These are phyloP conservation scores for Oncorhynchus clarkii DNA, from an alignment of 2,113 vertebrate species.

Conservation along the genomic window DNA sequence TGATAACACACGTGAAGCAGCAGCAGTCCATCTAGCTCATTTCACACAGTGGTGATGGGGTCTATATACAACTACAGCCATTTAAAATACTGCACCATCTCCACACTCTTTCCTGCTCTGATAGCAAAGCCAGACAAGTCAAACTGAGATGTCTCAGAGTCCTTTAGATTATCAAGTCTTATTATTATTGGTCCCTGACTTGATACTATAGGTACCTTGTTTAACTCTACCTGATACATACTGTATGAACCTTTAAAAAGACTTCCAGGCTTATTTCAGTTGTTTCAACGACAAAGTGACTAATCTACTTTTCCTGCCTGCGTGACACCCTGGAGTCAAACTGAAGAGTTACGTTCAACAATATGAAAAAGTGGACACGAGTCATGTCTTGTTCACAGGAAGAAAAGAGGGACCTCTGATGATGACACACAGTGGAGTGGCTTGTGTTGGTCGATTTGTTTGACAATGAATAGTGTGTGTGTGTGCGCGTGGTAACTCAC, in stretches of 20 bases:
- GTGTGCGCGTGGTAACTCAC: constrained; percentile 68
- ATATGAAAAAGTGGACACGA: background rate
- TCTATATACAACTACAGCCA: background rate
- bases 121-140: background rate
- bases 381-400: constrained; percentile 16
- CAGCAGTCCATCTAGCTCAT: background rate
- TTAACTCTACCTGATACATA: too few species aligned
- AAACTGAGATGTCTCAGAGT: background rate
- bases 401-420: background rate
- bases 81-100: background rate
- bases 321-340: constrained; percentile 18
- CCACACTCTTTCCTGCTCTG: too few species aligned
- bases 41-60: background rate
- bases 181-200: too few species aligned
- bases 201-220: too few species aligned
- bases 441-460: background rate
- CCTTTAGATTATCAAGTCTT: background rate
- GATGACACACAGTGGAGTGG: too few species aligned
- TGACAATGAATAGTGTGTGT: background rate
- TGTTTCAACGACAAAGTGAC: background rate
- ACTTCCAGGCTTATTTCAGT: background rate
- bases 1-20: background rate
- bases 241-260: too few species aligned
- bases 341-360: constrained; percentile 2
- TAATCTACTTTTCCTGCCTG: background rate